These are phyloP conservation scores for Zhengitettix transpicula DNA, from an alignment of 2,888 invertebrate genomes.

Conservation along the genomic window DNA sequence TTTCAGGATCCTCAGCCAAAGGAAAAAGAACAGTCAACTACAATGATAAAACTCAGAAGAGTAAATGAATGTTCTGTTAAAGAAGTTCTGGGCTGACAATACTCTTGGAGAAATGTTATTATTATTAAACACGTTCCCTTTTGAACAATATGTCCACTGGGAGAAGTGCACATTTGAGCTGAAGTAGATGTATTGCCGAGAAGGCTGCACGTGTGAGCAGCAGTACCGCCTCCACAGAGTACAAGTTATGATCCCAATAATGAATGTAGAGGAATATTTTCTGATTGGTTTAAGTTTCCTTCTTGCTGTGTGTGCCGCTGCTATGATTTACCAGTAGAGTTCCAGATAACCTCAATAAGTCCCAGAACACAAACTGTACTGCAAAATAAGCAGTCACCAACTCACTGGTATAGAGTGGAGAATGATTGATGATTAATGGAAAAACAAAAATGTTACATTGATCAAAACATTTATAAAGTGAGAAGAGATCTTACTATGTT, in stretches of 20 bases:
- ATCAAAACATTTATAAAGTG: no score
- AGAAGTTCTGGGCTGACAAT: slow-evolving; percentile 89
- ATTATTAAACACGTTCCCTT: slow-evolving; percentile 76
- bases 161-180: slow-evolving; percentile 80
- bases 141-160: slow-evolving; percentile 86
- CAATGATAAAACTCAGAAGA: neutral
- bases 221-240: slow-evolving; percentile 78
- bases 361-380: slow-evolving; percentile 36
- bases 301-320: slow-evolving; percentile 79
- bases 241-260: slow-evolving; percentile 79
- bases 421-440: neutral
- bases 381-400: neutral
- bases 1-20: neutral
- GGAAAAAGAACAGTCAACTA: neutral
- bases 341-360: slow-evolving; percentile 62
- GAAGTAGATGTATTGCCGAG: slow-evolving; percentile 80
- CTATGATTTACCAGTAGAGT: slow-evolving; percentile 66
- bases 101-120: slow-evolving; percentile 78
- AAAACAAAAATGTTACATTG: no score
- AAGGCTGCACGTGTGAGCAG: slow-evolving; percentile 76
- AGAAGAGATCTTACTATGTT: no score
- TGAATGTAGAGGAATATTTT: slow-evolving; percentile 84
- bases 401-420: neutral
- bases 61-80: slow-evolving; percentile 76
- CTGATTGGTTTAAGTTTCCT: slow-evolving; percentile 88